Percentiles rank a stretch among this genome's conserved stretches.
Conservation (phyloP, 1,140 invertebrate genomes). For the Meloidogyne exigua region DNA sequence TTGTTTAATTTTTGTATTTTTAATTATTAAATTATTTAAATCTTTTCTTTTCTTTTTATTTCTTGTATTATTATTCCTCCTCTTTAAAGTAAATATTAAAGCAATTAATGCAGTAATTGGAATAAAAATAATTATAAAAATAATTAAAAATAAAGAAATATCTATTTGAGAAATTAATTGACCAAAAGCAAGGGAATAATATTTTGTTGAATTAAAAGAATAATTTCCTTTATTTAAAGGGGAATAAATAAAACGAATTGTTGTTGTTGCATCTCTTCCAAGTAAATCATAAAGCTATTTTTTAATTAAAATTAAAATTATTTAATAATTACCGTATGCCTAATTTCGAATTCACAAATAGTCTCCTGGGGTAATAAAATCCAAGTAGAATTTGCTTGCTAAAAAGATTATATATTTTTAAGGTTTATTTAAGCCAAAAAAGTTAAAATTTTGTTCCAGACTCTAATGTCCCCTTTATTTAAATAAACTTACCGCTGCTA, state of each 20-base stretch:
- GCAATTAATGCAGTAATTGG: slow-evolving; percentile 20
- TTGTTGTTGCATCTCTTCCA: slow-evolving; percentile 26
- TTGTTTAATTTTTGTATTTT: not conserved
- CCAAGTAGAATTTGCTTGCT: slow-evolving; percentile 25
- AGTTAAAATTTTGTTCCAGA: no score
- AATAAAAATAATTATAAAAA: slow-evolving; percentile 17
- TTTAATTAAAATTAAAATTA: not conserved
- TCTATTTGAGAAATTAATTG: slow-evolving; percentile 21
- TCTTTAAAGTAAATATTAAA: slow-evolving; percentile 12
- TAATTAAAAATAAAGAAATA: slow-evolving; percentile 5
- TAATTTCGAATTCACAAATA: slow-evolving; percentile 29
- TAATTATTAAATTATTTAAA: not conserved
- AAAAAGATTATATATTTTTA: not conserved
- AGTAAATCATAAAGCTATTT: slow-evolving; percentile 30
- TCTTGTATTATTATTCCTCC: not conserved
- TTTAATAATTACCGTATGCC: slow-evolving; percentile 5
- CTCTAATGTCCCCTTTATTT: not conserved
- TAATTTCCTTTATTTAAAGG: not conserved
- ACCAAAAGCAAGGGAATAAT: not conserved
- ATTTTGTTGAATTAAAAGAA: not conserved
- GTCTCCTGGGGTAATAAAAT: slow-evolving; percentile 3
- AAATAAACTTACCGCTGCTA: slow-evolving; percentile 8
- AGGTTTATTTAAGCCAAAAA: no score
- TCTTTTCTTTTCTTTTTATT: not conserved
- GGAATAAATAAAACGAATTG: slow-evolving; percentile 20